Conservation (phyloP, 2,888 invertebrate genomes). For the Asteroscopus sphinx region DNA sequence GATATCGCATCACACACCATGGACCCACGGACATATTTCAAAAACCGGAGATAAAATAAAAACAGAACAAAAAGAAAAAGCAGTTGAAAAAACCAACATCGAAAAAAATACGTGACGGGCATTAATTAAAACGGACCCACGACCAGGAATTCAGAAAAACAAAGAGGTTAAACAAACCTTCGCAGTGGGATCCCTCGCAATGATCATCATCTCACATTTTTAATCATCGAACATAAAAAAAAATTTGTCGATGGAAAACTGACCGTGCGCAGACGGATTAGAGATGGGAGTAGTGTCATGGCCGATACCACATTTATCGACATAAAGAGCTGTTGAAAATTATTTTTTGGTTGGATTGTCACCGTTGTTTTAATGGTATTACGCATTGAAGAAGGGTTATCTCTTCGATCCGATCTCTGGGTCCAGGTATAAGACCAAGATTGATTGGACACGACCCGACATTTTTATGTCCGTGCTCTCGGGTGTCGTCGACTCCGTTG, state of each 20-base stretch:
- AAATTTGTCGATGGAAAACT: slow-evolving; percentile 67
- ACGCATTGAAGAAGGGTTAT: slow-evolving; percentile 89
- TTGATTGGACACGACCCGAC: slow-evolving; percentile 86
- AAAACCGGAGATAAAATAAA: slow-evolving; percentile 81
- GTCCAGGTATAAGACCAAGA: slow-evolving; percentile 84
- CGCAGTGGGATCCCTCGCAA: slow-evolving; percentile 88
- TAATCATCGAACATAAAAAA: slow-evolving; percentile 84
- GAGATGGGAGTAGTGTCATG: slow-evolving; percentile 60
- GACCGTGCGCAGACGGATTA: slow-evolving; percentile 68
- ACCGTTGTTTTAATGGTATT: slow-evolving; percentile 90
- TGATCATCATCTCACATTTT: slow-evolving; percentile 89
- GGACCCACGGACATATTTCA: slow-evolving; percentile 86
- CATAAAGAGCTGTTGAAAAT: slow-evolving; percentile 86
- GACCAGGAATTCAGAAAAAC: slow-evolving; percentile 88
- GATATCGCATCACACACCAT: slow-evolving; percentile 86
- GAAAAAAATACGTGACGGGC: slow-evolving; percentile 89
- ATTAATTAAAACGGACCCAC: slow-evolving; percentile 90
- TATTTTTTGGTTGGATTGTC: slow-evolving; percentile 88
- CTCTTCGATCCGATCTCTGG: slow-evolving; percentile 83
- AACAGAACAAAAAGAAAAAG: slow-evolving; percentile 67
- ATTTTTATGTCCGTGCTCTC: slow-evolving; percentile 85
- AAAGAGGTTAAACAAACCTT: slow-evolving; percentile 88
- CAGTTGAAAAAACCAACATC: slow-evolving; percentile 79
- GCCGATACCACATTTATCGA: slow-evolving; percentile 60
- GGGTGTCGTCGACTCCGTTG: slow-evolving; percentile 84